These are phyloP conservation scores for Pammene aurita DNA, from an alignment of 2,888 invertebrate genomes.

Conservation along the genomic window DNA sequence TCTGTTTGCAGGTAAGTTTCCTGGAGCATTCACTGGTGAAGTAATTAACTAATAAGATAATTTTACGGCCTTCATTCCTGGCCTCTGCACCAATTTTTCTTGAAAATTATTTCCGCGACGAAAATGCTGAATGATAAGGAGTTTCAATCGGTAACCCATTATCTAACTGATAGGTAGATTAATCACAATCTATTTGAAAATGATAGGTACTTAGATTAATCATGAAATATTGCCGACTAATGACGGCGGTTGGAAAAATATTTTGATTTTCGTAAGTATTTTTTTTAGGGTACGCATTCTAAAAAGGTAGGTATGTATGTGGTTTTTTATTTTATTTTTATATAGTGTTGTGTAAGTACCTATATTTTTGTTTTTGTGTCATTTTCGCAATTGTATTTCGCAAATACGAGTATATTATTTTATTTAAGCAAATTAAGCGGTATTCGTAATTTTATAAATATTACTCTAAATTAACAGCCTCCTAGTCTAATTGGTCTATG, in stretches of 20 bases:
- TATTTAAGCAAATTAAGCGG: no score
- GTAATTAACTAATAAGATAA: constrained; percentile 13
- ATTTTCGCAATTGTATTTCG: no score
- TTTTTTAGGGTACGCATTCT: not conserved
- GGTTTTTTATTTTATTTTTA: no score
- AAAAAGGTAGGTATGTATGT: no score
- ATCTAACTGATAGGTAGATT: constrained; percentile 27
- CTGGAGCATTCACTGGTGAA: constrained; percentile 15
- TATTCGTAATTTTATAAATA: no score
- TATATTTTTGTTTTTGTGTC: no score
- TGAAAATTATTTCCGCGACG: constrained; percentile 13
- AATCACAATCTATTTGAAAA: constrained; percentile 28
- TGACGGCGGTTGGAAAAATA: constrained; percentile 19
- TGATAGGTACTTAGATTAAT: constrained; percentile 34
- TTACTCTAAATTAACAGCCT: no score
- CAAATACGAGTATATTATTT: no score
- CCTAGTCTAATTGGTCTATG: no score
- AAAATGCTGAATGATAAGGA: constrained; percentile 15
- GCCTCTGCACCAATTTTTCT: constrained; percentile 1
- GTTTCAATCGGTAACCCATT: constrained; percentile 34
- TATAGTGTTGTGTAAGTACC: no score
- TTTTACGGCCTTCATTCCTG: constrained; percentile 26
- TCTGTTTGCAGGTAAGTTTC: constrained; percentile 34
- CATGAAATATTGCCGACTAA: constrained; percentile 37
- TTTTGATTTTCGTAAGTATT: constrained; percentile 16